phyloP scores from a whole-genome alignment of 2,888 invertebrate genomes.

The Hydriomena furcata region DNA sequence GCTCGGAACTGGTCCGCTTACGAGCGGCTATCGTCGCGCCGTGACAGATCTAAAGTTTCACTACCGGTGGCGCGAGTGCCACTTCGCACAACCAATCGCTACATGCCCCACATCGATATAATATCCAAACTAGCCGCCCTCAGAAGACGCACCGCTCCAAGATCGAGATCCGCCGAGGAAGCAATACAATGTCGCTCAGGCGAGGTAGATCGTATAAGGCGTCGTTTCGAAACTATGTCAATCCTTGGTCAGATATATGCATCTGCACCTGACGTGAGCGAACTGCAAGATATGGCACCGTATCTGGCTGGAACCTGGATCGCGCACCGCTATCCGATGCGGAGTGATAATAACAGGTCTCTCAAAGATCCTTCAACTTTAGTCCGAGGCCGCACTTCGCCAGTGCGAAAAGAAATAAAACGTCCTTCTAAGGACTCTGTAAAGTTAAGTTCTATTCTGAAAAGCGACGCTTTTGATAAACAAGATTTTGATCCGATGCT shows the following conservation, averaged over 20 bases:
- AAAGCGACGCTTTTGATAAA: conserved; percentile 82
- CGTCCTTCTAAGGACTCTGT: conserved; percentile 66
- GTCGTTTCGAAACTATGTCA: conserved; percentile 88
- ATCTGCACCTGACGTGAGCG: conserved; percentile 90
- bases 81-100: conserved; percentile 86
- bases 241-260: conserved; percentile 91
- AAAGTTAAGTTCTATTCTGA: conserved; percentile 75
- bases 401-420: conserved; percentile 73
- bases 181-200: conserved; percentile 82
- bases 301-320: conserved; percentile 91
- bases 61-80: conserved; percentile 87
- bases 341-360: conserved; percentile 86
- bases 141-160: conserved; percentile 70
- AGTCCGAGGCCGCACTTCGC: conserved; percentile 58
- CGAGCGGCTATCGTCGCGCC: conserved; percentile 59
- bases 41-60: conserved; percentile 61
- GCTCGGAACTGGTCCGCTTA: conserved; percentile 77
- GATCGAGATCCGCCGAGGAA: conserved; percentile 79
- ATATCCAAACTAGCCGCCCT: conserved; percentile 92
- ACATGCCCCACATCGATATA: conserved; percentile 95
- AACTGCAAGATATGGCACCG: conserved; percentile 89
- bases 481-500: conserved; percentile 89
- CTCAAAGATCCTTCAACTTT: conserved; percentile 70
- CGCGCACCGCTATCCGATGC: conserved; percentile 90
- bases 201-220: conserved; percentile 88